Evolutionary conservation across 2,888 invertebrate species (phyloP), one percentile per base, ranked within the genome.

Genomic region (Baccha elongata): DNA sequence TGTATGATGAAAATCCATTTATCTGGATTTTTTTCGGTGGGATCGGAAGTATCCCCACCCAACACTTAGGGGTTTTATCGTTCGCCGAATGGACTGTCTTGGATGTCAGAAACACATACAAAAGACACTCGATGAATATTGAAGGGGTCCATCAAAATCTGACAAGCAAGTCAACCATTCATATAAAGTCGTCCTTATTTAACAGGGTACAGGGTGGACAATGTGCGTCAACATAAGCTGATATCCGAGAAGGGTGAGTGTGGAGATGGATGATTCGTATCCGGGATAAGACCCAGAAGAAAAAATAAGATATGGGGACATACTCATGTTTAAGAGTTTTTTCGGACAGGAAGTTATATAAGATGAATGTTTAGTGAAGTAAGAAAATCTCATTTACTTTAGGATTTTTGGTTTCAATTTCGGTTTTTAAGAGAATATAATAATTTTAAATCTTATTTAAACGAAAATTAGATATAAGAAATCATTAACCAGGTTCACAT

Each of bases 101-200:
- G 35, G 60, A 58, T 40, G 42, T n/a, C 35, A 21, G 10, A 21
- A 69, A 32, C n/a, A 21, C 13, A 40, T 32, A 79, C 73, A 78
- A 78, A 65, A 55, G 67, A 53, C 29, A 42, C 21, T 35, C 15
- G 1, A 26, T 37, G 48, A 60, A 37, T 26, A 37, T 26, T 19
- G 11, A 26, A 19, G 32, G 55, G 65, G 75, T 75, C 69, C 71
- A 75, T 81, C 71, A 60, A 37, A 64, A 44, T 75, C 72, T 71
- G 69, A 65, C 65, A 71, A 44, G 64, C 37, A 52, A 37, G 23
- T 53, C 40, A 53, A 13, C 26, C 42, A 65, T 74, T 48, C 48
- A 58, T 44, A n/a, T n/a, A n/a, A n/a, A 32, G 32, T 60, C 48
- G 40, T 55, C 69, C 60, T 69, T 7, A 55, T 69, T 62, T 23